phyloP scores from a whole-genome alignment of 2,888 invertebrate species.

The Suillia variegata region DNA sequence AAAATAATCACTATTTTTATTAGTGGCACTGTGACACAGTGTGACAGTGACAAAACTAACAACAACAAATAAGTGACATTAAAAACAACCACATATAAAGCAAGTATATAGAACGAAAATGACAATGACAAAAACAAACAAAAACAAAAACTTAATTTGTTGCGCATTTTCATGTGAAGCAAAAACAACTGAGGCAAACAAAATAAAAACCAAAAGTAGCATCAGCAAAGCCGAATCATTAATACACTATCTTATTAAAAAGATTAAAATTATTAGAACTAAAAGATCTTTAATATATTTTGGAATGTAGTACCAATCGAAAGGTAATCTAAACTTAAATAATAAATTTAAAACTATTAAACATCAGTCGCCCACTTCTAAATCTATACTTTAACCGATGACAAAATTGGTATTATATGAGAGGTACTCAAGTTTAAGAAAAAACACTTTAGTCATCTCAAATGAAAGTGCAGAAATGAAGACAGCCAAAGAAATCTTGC shows the following conservation, averaged over 20 bases:
- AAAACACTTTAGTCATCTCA: neutral
- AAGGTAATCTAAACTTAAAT: neutral
- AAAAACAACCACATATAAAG: neutral
- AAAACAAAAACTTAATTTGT: constrained; percentile 33
- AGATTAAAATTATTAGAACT: no score
- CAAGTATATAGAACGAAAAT: neutral
- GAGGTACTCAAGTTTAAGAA: no score
- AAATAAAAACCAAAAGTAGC: neutral
- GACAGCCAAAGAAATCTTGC: no score
- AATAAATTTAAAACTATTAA: no score
- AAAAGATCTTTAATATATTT: no score
- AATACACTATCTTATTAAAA: no score
- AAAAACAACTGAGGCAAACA: no score
- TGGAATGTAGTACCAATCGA: neutral
- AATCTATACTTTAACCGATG: no score
- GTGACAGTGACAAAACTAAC: constrained; percentile 13
- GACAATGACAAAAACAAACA: neutral
- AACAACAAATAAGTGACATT: neutral
- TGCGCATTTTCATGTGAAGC: constrained; percentile 33
- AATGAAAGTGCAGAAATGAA: neutral
- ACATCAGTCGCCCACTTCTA: no score
- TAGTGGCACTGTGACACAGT: neutral
- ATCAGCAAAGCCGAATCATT: no score
- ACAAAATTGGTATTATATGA: no score
- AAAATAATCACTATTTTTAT: constrained; percentile 16